Conservation (phyloP, 2,797 vertebrate species). For the Smutsia gigantea region DNA sequence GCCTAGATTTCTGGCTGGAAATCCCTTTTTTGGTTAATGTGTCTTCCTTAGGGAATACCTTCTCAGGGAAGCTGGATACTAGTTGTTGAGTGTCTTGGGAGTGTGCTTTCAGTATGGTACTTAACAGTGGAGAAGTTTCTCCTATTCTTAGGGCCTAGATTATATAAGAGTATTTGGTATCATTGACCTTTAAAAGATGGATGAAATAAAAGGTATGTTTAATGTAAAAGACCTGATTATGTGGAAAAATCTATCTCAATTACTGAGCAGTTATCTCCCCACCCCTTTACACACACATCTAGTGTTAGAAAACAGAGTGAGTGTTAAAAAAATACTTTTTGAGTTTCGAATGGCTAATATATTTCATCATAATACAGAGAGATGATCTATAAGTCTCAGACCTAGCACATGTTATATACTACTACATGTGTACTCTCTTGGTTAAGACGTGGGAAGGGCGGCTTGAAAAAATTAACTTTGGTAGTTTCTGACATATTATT, state of each 20-base stretch:
- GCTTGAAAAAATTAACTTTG: background rate
- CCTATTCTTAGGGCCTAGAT: background rate
- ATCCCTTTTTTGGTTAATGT: background rate
- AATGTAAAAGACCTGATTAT: background rate
- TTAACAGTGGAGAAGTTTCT: background rate
- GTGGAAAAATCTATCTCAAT: background rate
- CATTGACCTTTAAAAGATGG: background rate
- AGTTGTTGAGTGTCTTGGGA: background rate
- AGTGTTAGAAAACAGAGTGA: background rate
- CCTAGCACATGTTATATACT: background rate
- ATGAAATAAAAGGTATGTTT: background rate
- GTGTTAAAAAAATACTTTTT: background rate
- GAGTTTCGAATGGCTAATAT: background rate
- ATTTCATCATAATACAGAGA: background rate
- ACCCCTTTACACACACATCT: background rate
- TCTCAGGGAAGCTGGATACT: background rate
- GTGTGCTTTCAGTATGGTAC: background rate
- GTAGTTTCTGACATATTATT: background rate
- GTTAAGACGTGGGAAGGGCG: background rate
- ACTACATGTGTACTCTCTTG: background rate
- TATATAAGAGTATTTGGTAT: background rate
- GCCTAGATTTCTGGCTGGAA: background rate
- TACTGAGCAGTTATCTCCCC: background rate
- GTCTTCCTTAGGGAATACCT: background rate
- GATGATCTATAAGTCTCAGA: background rate